phyloP scores from a whole-genome alignment of 2,888 invertebrate genomes.

The Alsophila aescularia region DNA sequence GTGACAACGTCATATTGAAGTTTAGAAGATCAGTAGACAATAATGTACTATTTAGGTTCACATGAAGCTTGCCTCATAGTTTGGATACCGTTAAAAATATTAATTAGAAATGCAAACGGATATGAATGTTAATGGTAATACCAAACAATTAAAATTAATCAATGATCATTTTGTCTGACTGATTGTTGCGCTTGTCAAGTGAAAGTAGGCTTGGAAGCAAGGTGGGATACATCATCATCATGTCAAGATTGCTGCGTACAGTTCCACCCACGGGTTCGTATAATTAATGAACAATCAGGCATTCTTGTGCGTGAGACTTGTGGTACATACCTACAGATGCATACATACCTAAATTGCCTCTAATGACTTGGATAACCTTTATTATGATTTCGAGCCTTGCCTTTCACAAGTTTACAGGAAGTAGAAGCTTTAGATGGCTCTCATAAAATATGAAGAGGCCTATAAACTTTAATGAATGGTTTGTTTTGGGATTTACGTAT shows the following conservation, averaged over 20 bases:
- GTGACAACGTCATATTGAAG: too few species aligned
- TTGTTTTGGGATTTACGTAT: background rate
- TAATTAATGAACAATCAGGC: slow-evolving; percentile 25
- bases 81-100: slow-evolving; percentile 5
- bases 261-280: slow-evolving; percentile 31
- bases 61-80: background rate
- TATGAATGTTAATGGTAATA: slow-evolving; percentile 8
- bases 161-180: slow-evolving; percentile 23
- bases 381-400: slow-evolving; percentile 7
- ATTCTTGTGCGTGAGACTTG: slow-evolving; percentile 13
- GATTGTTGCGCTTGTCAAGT: slow-evolving; percentile 17
- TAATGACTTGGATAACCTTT: slow-evolving; percentile 9
- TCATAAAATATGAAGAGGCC: background rate
- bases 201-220: slow-evolving; percentile 48
- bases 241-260: slow-evolving; percentile 20
- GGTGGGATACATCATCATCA: slow-evolving; percentile 53
- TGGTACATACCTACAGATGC: background rate
- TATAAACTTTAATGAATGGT: background rate
- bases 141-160: slow-evolving; percentile 27
- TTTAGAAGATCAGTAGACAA: too few species aligned
- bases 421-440: background rate
- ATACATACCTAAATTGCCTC: background rate
- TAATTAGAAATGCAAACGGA: slow-evolving; percentile 18
- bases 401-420: slow-evolving; percentile 2
- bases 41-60: too few species aligned